These are phyloP conservation scores for Acanthochromis polyacanthus DNA, from an alignment of 2,113 vertebrate species.

Conservation along the genomic window DNA sequence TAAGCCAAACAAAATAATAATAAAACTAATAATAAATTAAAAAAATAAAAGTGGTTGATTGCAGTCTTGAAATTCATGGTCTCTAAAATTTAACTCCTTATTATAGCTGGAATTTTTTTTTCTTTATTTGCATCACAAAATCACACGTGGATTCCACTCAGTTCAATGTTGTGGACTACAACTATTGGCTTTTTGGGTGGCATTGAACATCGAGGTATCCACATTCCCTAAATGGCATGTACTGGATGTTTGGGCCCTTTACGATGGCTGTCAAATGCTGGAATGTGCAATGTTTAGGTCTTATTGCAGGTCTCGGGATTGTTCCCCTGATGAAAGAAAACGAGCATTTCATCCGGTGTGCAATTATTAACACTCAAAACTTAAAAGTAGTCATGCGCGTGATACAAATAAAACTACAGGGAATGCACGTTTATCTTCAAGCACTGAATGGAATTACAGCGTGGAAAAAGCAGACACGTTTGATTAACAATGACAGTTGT, in stretches of 20 bases:
- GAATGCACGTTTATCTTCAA: slow-evolving; percentile 73
- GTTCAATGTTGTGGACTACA: slow-evolving; percentile 20
- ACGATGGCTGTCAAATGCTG: slow-evolving; percentile 62
- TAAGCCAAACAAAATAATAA: slow-evolving; percentile 79
- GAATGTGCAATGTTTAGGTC: slow-evolving; percentile 76
- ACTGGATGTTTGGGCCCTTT: slow-evolving; percentile 59
- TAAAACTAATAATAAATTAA: slow-evolving; percentile 89
- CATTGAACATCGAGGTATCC: slow-evolving; percentile 68
- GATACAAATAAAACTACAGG: slow-evolving; percentile 69
- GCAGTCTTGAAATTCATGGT: slow-evolving; percentile 79
- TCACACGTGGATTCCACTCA: slow-evolving; percentile 15
- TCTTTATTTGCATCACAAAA: slow-evolving; percentile 13
- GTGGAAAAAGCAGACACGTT: slow-evolving; percentile 46
- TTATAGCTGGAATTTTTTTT: slow-evolving; percentile 22
- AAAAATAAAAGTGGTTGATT: slow-evolving; percentile 86
- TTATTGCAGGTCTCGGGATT: slow-evolving; percentile 59
- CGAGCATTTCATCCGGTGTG: slow-evolving; percentile 50
- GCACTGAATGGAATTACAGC: slow-evolving; percentile 62
- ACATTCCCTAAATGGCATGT: slow-evolving; percentile 8
- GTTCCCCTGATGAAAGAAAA: slow-evolving; percentile 31
- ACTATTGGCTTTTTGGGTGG: slow-evolving; percentile 70
- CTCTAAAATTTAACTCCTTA: slow-evolving; percentile 38
- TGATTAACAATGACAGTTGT: slow-evolving; percentile 68
- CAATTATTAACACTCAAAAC: slow-evolving; percentile 70
- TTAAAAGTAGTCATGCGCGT: slow-evolving; percentile 58